Evolutionary conservation across 30 jellyfish, hydroid and myxozoan species (phyloP), one percentile per base, ranked within the genome.

Genomic region (Aurelia aurita): DNA sequence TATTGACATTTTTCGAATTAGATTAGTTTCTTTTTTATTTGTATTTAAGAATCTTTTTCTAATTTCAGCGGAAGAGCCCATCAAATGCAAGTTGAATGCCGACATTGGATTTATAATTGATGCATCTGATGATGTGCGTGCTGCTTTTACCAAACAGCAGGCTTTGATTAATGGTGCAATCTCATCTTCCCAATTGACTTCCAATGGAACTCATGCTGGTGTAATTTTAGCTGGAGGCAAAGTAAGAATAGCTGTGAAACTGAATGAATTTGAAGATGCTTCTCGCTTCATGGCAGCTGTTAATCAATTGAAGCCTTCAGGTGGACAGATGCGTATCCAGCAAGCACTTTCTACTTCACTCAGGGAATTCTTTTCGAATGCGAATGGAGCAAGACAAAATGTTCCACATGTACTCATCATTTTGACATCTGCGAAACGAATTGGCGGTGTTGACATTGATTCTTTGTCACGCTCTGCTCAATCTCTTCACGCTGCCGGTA

Each of bases 381-480:
- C 59, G 19, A 86, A 86, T 19, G 96, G 96, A 1, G 96, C 96
- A 19, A 63, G 96, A 64, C 27, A 11, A 23, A 31, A 22, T 23
- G 96, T 68, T 5, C 90, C 96, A 10, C 87, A 78, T 45, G 64
- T 78, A 46, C 90, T 87, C 54, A 54, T 76, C 15, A 44, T 87
- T 13, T 61, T 87, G 27, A 77, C 96, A 19, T 26, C 87, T 32
- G 96, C 80, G 60, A 46, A 20, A 5, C 49, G 51, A 18, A 69
- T 59, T 19, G 79, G 69, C 44, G 60, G 58, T 53, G 70, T 66
- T 12, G 90, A 71, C 9, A 49, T 64, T 68, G 51, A 59, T 44
- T 27, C 87, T 5, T 82, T 71, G 45, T 58, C 86, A 3, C 31
- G 29, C 12, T 77, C 89, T 18, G 61, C 89, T 1, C 34, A 58